These are phyloP conservation scores for Caenorhabditis becei DNA, from an alignment of 2,888 invertebrate genomes.

Conservation along the genomic window DNA sequence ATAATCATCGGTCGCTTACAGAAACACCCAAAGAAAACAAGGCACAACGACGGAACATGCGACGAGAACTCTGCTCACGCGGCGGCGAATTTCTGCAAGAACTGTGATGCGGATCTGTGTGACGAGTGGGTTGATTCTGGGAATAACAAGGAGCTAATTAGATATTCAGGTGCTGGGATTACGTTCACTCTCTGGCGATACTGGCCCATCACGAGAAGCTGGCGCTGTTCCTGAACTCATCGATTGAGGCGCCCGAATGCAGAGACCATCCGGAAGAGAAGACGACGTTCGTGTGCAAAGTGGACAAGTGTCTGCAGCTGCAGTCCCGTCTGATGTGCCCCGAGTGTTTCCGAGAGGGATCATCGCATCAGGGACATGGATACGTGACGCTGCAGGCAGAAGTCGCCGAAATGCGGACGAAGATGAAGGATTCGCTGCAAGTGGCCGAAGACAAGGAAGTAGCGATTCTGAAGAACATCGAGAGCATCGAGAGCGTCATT, in stretches of 20 bases:
- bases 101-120: slow-evolving; percentile 39
- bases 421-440: slow-evolving; percentile 10
- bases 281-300: slow-evolving; percentile 27
- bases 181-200: slow-evolving; percentile 23
- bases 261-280: slow-evolving; percentile 1
- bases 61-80: slow-evolving; percentile 30
- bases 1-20: neutral
- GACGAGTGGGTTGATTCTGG: slow-evolving; percentile 18
- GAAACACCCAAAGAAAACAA: slow-evolving; percentile 21
- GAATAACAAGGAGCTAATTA: neutral
- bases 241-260: slow-evolving; percentile 12
- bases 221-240: neutral
- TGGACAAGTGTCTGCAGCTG: slow-evolving; percentile 1
- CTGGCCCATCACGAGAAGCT: slow-evolving; percentile 33
- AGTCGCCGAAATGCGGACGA: slow-evolving; percentile 22
- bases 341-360: slow-evolving; percentile 16
- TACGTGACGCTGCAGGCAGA: slow-evolving; percentile 27
- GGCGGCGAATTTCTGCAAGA: slow-evolving; percentile 17
- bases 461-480: slow-evolving; percentile 24
- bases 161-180: slow-evolving; percentile 34
- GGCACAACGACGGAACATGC: slow-evolving; percentile 21
- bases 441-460: slow-evolving; percentile 22
- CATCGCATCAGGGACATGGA: slow-evolving; percentile 15
- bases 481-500: slow-evolving; percentile 8
- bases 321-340: slow-evolving; percentile 22